phyloP scores from a whole-genome alignment of 2,797 vertebrate genomes.

The Stomatorhinus walkeri region DNA sequence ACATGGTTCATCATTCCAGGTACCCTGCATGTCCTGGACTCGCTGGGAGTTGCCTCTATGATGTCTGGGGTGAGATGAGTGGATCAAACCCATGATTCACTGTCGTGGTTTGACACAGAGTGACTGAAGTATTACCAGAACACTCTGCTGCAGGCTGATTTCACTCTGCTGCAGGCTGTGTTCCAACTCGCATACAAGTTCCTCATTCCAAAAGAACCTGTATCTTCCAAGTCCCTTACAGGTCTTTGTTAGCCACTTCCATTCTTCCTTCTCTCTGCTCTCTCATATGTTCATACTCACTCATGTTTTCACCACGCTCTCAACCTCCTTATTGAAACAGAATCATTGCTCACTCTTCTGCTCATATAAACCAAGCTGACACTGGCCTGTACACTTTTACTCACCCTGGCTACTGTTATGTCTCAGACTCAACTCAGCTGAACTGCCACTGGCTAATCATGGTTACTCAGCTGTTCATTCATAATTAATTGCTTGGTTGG shows the following conservation, averaged over 20 bases:
- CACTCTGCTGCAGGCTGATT: not conserved
- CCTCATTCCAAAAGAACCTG: not conserved
- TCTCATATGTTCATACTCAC: not conserved
- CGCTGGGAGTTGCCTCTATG: not conserved
- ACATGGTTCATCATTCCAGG: not conserved
- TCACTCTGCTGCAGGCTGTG: not conserved
- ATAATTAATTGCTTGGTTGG: not conserved
- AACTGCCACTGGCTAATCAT: not conserved
- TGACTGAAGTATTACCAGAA: not conserved
- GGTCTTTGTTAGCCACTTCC: not conserved
- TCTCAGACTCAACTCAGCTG: not conserved
- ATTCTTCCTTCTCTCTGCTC: not conserved
- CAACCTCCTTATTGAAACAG: not conserved
- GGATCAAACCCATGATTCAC: conserved; percentile 7
- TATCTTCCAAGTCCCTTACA: not conserved
- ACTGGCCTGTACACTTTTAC: not conserved
- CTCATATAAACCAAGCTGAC: not conserved
- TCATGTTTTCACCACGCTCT: not conserved
- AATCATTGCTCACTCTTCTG: not conserved
- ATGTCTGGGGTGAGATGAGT: not conserved
- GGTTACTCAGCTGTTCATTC: not conserved
- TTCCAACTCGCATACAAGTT: not conserved
- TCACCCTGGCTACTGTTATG: not conserved
- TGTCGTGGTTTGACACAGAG: not conserved
- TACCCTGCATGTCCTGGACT: not conserved